These are phyloP conservation scores for Jacana jacana DNA, from an alignment of 2,113 vertebrate genomes.

Conservation along the genomic window DNA sequence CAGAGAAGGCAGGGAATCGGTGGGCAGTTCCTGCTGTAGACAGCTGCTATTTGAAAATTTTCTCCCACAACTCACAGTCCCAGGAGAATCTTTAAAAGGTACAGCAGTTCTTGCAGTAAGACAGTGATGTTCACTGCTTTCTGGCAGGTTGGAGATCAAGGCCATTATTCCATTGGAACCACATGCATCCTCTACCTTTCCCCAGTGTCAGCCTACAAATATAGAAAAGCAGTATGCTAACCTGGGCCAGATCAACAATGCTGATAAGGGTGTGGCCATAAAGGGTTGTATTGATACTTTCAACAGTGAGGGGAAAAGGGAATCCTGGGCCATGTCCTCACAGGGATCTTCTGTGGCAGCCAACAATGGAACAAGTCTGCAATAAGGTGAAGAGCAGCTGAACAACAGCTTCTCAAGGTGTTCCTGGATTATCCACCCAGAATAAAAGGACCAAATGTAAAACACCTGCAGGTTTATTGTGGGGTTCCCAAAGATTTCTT, in stretches of 20 bases:
- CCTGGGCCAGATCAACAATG: not conserved
- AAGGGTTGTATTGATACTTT: not conserved
- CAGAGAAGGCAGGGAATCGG: not conserved
- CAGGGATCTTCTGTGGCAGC: not conserved
- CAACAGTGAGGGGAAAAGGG: not conserved
- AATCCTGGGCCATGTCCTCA: not conserved
- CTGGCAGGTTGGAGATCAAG: not conserved
- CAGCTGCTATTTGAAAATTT: not conserved
- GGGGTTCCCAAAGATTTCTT: not conserved
- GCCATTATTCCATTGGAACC: not conserved
- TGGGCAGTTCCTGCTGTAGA: not conserved
- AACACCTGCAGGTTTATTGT: not conserved
- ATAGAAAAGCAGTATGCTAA: not conserved
- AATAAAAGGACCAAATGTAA: not conserved
- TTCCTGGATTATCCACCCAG: not conserved
- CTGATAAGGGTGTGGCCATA: not conserved
- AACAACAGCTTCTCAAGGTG: not conserved
- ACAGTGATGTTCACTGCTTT: not conserved
- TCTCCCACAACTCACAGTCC: not conserved
- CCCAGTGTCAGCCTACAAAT: not conserved
- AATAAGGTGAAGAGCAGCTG: not conserved
- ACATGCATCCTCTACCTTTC: not conserved
- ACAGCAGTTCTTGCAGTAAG: not conserved
- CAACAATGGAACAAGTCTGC: not conserved
- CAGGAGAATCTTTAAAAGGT: not conserved